Conservation (phyloP, 2,797 vertebrate genomes). For the Acridotheres tristis region DNA sequence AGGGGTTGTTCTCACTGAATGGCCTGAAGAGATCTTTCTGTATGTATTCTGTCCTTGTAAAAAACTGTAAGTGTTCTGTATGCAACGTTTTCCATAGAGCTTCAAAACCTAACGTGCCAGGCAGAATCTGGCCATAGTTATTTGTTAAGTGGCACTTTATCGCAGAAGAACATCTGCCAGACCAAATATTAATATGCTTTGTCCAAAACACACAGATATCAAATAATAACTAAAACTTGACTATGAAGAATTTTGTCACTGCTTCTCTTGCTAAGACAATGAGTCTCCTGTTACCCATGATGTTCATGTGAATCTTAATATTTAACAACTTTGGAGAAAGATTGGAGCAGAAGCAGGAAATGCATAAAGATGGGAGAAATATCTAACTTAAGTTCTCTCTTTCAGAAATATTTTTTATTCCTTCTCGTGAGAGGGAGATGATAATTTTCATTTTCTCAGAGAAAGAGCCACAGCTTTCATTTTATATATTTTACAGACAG, state of each 20-base stretch:
- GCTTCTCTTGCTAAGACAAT: background rate
- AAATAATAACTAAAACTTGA: background rate
- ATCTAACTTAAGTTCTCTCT: background rate
- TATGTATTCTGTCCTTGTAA: background rate
- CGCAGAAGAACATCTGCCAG: background rate
- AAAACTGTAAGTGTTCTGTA: background rate
- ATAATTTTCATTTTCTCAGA: background rate
- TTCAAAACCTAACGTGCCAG: background rate
- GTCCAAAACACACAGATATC: background rate
- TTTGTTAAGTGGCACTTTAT: background rate
- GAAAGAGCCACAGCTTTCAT: background rate
- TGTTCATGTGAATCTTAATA: background rate
- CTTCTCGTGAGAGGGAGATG: background rate
- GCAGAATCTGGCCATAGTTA: background rate
- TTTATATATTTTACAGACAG: background rate
- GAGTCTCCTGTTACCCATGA: background rate
- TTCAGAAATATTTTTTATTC: background rate
- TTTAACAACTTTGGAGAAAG: background rate
- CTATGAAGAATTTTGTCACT: background rate
- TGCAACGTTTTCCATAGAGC: fast-evolving
- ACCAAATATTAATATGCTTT: background rate
- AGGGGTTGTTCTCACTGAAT: background rate
- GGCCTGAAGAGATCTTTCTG: background rate
- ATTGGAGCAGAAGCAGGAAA: background rate
- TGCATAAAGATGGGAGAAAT: background rate